Percentiles rank a stretch among this genome's conserved stretches.
Evolutionary conservation across 1,140 invertebrate genomes (phyloP).

Genomic region (Cyrtorhinus lividipennis): DNA sequence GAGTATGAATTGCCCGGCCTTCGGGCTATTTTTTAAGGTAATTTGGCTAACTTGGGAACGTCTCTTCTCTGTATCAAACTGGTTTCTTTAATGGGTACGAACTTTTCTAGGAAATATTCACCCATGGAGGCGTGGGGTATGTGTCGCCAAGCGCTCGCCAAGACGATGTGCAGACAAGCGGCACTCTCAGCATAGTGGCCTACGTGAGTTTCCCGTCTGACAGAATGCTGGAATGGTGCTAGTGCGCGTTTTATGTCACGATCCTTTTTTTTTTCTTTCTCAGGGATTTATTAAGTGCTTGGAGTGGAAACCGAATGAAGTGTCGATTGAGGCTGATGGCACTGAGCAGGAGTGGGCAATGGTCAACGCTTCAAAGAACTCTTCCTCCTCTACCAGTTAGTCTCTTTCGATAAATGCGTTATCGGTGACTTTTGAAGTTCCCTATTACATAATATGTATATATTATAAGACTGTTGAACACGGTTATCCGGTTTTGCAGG

Average conservation of each 20-base stretch:
- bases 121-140: slow-evolving; percentile 33
- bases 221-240: no score
- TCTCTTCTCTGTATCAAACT: not conserved
- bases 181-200: slow-evolving; percentile 33
- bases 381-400: slow-evolving; percentile 37
- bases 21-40: not conserved
- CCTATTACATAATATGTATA: not conserved
- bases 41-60: not conserved
- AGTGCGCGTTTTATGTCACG: slow-evolving; percentile 13
- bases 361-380: slow-evolving; percentile 49
- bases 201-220: slow-evolving; percentile 13
- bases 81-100: not conserved
- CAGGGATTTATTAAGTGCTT: slow-evolving; percentile 42
- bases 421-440: not conserved
- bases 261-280: slow-evolving; percentile 14
- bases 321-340: slow-evolving; percentile 53
- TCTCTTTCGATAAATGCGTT: slow-evolving; percentile 26
- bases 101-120: slow-evolving; percentile 31
- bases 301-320: slow-evolving; percentile 64
- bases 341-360: slow-evolving; percentile 69
- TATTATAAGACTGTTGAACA: not conserved
- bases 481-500: not conserved
- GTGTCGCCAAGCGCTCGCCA: slow-evolving; percentile 30
- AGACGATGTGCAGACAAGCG: slow-evolving; percentile 33
- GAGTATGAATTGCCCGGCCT: no score